Evolutionary conservation across 2,797 vertebrate species (phyloP).

Genomic region (Myiotriccus ornatus): DNA sequence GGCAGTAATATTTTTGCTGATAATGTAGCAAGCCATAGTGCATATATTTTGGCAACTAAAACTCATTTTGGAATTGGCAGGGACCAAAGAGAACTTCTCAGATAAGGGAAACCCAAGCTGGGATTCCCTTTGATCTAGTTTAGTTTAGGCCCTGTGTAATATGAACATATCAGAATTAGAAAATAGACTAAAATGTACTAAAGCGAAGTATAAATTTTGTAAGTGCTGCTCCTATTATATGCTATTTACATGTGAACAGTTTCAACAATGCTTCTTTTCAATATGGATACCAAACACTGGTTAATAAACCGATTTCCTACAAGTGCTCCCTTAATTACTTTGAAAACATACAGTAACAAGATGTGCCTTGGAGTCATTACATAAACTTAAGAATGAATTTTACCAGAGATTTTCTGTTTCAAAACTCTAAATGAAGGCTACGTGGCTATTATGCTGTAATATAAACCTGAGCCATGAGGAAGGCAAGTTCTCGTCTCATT

Average conservation of each 20-base stretch:
- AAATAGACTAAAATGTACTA: neutral
- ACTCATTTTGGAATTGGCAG: neutral
- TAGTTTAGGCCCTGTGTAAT: neutral
- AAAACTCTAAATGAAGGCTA: constrained; percentile 32
- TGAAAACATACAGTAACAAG: constrained; percentile 31
- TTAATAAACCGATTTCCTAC: constrained; percentile 17
- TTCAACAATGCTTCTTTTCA: neutral
- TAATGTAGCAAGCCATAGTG: neutral
- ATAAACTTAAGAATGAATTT: constrained; percentile 33
- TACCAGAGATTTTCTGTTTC: constrained; percentile 33
- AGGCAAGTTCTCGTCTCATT: constrained; percentile 52
- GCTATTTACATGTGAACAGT: neutral
- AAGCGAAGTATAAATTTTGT: neutral
- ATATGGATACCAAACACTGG: neutral
- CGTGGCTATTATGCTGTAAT: constrained; percentile 37
- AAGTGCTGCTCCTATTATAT: neutral
- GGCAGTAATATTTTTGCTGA: neutral
- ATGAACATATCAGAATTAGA: neutral
- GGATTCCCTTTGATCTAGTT: neutral
- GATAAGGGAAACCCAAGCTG: neutral
- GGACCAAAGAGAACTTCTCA: neutral
- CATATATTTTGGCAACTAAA: neutral
- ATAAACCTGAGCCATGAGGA: constrained; percentile 29
- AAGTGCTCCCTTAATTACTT: constrained; percentile 8
- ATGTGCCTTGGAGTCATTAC: constrained; percentile 26